phyloP scores from a whole-genome alignment of 2,797 vertebrate species.

The Pantherophis alleghaniensis region DNA sequence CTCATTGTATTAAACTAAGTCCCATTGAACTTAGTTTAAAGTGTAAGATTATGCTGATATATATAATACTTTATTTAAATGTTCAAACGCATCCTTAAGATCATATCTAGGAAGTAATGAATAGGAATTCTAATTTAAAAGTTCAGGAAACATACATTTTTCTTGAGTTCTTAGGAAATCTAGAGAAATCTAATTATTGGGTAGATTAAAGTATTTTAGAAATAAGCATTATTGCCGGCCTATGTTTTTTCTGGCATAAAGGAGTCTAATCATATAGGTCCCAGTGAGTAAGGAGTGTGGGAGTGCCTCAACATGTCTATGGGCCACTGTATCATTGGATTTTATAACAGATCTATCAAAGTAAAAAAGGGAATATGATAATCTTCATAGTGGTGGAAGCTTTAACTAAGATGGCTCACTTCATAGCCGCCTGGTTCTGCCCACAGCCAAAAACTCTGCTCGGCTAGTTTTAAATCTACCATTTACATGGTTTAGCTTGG shows the following conservation, averaged over 20 bases:
- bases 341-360: not conserved
- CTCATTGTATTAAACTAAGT: no score
- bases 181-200: not conserved
- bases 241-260: not conserved
- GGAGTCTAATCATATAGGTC: not conserved
- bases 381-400: not conserved
- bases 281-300: not conserved
- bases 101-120: not conserved
- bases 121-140: not conserved
- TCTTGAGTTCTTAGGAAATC: not conserved
- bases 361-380: not conserved
- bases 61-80: not conserved
- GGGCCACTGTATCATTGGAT: not conserved
- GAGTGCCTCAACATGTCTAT: not conserved
- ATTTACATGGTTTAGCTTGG: not conserved
- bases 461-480: not conserved
- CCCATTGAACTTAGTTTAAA: not conserved
- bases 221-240: not conserved
- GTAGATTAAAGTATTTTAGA: not conserved
- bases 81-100: not conserved
- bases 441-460: not conserved
- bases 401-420: not conserved
- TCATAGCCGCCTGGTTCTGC: not conserved
- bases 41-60: not conserved
- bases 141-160: not conserved